Evolutionary conservation across 2,888 invertebrate genomes (phyloP), one percentile per base, ranked within the genome.

Genomic region (Oscheius sp.): DNA sequence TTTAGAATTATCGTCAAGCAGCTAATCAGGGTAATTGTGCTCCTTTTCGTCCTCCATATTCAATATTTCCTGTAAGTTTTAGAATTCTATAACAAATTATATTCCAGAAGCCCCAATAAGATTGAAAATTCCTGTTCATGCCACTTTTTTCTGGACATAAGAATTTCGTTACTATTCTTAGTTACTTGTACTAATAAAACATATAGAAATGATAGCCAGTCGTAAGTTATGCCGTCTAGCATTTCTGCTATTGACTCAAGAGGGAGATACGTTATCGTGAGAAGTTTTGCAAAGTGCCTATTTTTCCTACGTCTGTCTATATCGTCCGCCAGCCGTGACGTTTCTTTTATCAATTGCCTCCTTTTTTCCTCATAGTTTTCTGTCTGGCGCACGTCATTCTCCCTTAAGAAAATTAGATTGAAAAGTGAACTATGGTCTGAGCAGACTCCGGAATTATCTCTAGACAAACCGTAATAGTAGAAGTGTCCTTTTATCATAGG

Each of bases 231-330:
- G n/a, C n/a, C n/a, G n/a, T 42, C n/a, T 17, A 42, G 42, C 48
- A 48, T 48, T 48, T 52, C 52, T 42, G 42, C 42, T 52, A 52
- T 52, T 52, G 25, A 27, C 52, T 27, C 29, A 52, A 27, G n/a
- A n/a, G n/a, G 20, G 17, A 48, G 52, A 52, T 52, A 52, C 29
- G 52, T 52, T 52, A 52, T 52, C 52, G 52, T 52, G 29, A 3
- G 52, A 52, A 52, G 27, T 27, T 52, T 8, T 29, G 12, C 10
- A 52, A 52, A 52, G n/a, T 52, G 52, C 4, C 25, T 20, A 12
- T 10, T 48, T 23, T 48, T 25, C 10, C 48, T 48, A 20, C 12
- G 23, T 3, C 25, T 52, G 15, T 27, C 52, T 27, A 15, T n/a
- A 25, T 29, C n/a, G 27, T 27, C 23, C 52, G 8, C 52, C 52